Evolutionary conservation across 2,888 invertebrate genomes (phyloP), one percentile per base, ranked within the genome.

Genomic region (Xylota segnis): DNA sequence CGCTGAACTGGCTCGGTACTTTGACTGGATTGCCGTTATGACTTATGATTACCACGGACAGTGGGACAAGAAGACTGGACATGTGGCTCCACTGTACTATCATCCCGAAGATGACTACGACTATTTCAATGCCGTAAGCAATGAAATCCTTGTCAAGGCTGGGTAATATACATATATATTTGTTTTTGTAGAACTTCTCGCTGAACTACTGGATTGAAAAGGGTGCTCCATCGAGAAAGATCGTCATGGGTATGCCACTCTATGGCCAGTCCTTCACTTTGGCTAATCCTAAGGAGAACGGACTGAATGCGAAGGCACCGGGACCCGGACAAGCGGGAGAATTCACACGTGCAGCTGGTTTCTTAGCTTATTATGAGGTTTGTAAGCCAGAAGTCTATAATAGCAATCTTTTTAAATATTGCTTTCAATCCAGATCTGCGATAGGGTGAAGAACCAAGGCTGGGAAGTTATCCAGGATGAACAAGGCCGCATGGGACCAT

Each of bases 21-120:
- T 98, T 74, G 97, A 98, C 90, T 97, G 97, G 97, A 96, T 98
- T 61, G 96, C 97, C 0, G 97, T 98, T 0, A 98, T 98, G 98
- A 96, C 97, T 0, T 98, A 98, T 89, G 98, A 98, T 90, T 97
- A 95, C 92, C 97, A 97, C 88, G 97, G 97, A 0, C 97, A 97
- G 89, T 98, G 97, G 97, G 97, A 97, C 89, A 97, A 96, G 90
- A 96, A 96, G 90, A 98, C 97, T 0, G 98, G 97, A 0, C 98
- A 98, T 89, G 96, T 97, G 0, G 96, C 97, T 0, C 98, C 97
- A 0, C 91, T 98, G 47, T 97, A 95, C 88, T 94, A 96, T 89
- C 97, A 97, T 90, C 96, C 96, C 2, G 95, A 96, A 54, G 97
- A 97, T 90, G 96, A 96, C 83, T 95, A 94, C 71, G 94, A 95